Evolutionary conservation across 2,888 invertebrate genomes (phyloP), one percentile per base, ranked within the genome.

Genomic region (Strigamia crassipes): DNA sequence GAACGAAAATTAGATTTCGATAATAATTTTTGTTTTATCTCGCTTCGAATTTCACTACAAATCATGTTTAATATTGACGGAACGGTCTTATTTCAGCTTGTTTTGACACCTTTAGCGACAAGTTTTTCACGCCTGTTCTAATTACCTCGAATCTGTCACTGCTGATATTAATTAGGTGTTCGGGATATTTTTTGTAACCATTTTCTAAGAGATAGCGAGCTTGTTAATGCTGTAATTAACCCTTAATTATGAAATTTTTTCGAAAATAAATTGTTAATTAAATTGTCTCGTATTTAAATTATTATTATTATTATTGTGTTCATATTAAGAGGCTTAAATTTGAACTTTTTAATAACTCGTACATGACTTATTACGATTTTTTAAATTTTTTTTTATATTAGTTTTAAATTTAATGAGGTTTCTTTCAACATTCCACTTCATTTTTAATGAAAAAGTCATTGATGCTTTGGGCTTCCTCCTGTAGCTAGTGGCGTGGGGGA

Each of bases 131-230:
- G 10, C 18, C 21, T 23, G 61, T 5, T 61, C 61, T 61, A 61
- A 61, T 61, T 61, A 61, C 61, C 61, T 61, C 61, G n/a, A 61
- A n/a, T 2, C 61, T 61, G 61, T 61, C 61, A 61, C 61, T 61
- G 15, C 2, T 18, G 61, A 18, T 61, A 21, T 18, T 61, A 61
- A 61, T 61, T 61, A 61, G 61, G 61, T 61, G 61, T 18, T 61
- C 15, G 61, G 61, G 18, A 23, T n/a, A 15, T 61, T 61, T 61
- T 61, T 61, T 18, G 5, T 51, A n/a, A 21, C 18, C 1, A 61
- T 61, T 61, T 61, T 18, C 23, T n/a, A 56, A 56, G 5, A 56
- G 5, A 56, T 56, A 10, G 6, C 15, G 2, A 61, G 61, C 61
- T 23, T 61, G n/a, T 21, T 61, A 61, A 18, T 61, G n/a, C 21